These are phyloP conservation scores for Lophotriccus pileatus DNA, from an alignment of 2,797 vertebrate species.

Conservation along the genomic window DNA sequence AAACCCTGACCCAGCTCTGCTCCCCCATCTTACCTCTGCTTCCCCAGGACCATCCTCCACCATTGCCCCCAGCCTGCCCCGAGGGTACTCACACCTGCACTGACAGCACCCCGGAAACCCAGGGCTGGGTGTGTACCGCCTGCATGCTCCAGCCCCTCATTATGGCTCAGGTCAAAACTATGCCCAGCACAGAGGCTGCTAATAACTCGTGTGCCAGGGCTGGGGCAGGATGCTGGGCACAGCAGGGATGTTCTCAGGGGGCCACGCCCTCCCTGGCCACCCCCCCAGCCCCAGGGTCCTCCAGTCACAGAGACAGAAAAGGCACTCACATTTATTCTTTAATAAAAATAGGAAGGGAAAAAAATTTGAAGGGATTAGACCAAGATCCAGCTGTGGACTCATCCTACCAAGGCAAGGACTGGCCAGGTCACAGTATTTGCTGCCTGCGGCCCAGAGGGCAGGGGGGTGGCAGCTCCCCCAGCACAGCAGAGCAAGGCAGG, in stretches of 20 bases:
- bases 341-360: constrained; percentile 4
- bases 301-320: background rate
- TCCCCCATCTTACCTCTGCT: background rate
- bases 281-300: background rate
- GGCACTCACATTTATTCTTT: background rate
- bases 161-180: constrained; percentile 47
- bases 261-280: background rate
- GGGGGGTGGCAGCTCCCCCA: accelerated
- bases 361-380: background rate
- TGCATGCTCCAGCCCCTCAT: background rate
- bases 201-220: background rate
- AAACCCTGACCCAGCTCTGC: background rate
- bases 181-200: background rate
- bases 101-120: background rate
- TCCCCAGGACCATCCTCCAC: background rate
- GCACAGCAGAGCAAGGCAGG: background rate
- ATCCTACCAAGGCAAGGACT: background rate
- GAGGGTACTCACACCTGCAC: background rate
- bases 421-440: constrained; percentile 24
- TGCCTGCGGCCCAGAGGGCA: background rate
- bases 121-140: background rate
- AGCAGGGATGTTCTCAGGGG: accelerated
- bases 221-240: accelerated
- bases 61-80: background rate
- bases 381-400: background rate